Evolutionary conservation across 2,113 vertebrate species (phyloP).

Genomic region (Halichoerus grypus): DNA sequence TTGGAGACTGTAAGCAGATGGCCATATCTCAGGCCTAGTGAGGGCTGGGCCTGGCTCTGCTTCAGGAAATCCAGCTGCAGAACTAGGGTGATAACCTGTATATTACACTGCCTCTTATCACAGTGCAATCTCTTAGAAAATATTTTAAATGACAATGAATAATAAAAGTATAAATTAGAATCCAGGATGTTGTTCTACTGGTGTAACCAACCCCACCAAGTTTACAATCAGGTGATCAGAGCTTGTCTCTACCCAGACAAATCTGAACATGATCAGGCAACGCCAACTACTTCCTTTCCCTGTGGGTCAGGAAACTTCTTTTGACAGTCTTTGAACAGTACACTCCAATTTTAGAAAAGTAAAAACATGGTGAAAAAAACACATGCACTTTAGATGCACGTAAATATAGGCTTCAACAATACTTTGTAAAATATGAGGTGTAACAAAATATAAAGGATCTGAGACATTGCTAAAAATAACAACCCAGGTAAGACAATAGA

Average conservation of each 20-base stretch:
- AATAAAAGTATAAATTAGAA: background rate
- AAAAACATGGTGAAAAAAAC: background rate
- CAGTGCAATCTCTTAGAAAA: background rate
- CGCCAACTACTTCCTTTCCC: background rate
- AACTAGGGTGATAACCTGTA: background rate
- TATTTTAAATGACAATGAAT: background rate
- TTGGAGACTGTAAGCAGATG: background rate
- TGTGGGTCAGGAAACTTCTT: background rate
- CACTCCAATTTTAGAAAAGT: background rate
- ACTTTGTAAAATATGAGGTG: background rate
- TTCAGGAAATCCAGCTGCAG: background rate
- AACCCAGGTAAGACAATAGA: background rate
- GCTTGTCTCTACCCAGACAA: background rate
- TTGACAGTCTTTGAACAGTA: background rate
- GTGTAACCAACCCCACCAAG: background rate
- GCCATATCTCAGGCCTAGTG: background rate
- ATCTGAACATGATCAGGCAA: background rate
- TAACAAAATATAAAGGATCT: background rate
- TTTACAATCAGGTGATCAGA: background rate
- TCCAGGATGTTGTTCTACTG: background rate
- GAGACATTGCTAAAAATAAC: conserved; percentile 1
- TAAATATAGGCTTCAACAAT: background rate
- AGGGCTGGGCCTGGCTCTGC: background rate
- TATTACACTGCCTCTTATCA: background rate
- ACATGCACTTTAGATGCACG: background rate